Evolutionary conservation across 2,797 vertebrate species (phyloP), one percentile per base, ranked within the genome.

Genomic region (Argyrosomus regius): DNA sequence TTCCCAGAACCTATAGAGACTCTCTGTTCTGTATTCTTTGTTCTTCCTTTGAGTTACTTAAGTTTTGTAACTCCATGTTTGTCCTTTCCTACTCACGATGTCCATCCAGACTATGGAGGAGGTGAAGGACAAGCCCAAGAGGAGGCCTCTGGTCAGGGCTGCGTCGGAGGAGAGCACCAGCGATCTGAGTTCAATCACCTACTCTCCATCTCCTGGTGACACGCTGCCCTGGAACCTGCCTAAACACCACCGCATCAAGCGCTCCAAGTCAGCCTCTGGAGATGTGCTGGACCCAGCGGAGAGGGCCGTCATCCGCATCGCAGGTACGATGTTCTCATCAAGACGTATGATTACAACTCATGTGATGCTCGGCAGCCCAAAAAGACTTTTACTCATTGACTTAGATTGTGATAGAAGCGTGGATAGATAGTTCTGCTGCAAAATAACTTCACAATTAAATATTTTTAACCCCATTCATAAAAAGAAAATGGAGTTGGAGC

Each of bases 181-280:
- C 11, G 95, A 94, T 0, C 79, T 90, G 70, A 70, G 71, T 22
- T 82, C 81, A 1, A 0, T 90, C 0, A 83, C 70, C 54, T 89
- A 88, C 16, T 92, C 95, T 0, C 94, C 96, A 0, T 93, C 92
- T 48, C 95, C 93, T 0, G 97, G 97, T 43, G 97, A 99, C 95
- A 98, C 97, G 0, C 83, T 99, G 84, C 97, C 97, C 69, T 99
- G 97, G 97, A 99, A 99, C 92, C 95, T 99, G 53, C 94, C 95
- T 83, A 97, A 96, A 69, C 97, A 98, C 46, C 97, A 98, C 72
- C 94, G 97, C 18, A 95, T 96, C 82, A 97, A 97, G 76, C 94
- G 97, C 6, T 96, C 96, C 59, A 97, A 95, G 88, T 96, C 92
- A 0, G 93, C 96, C 0, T 95, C 95, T 0, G 96, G 96, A 63